Evolutionary conservation across 2,888 invertebrate species (phyloP), one percentile per base, ranked within the genome.

Genomic region (Drosophila diplacantha): DNA sequence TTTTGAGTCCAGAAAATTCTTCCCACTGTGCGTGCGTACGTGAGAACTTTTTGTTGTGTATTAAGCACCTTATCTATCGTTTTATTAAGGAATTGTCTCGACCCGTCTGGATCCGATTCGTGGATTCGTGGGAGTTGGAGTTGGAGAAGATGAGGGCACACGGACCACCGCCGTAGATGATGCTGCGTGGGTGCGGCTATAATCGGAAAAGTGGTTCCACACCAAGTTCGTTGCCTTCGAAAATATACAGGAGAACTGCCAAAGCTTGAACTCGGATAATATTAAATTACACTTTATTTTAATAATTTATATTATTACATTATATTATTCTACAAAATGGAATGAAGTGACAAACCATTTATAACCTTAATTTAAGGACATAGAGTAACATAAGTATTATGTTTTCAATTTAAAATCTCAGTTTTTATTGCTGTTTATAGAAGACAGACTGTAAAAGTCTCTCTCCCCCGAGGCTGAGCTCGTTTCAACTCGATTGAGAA

Each of bases 21-120:
- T 60, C 52, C 44, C 46, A 35, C 44, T 46, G 44, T 46, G 39
- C 35, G 18, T 61, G 20, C 26, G 37, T 41, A 81, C 69, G 78
- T 83, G 79, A 78, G 83, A 81, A 75, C 58, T 55, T 71, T 67
- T 75, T 59, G 59, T 59, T 59, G 75, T 71, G 65, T 73, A 66
- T 74, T 60, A 74, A 71, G 79, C 79, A 60, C 68, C 71, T 78
- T 78, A 72, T 75, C 75, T 63, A 64, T 64, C 60, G 74, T 68
- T 72, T 59, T 72, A 77, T 74, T 75, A 66, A 62, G 62, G 74
- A 74, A 82, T 68, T 68, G 74, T 72, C 65, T 56, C 46, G 66
- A 79, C 66, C 60, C 78, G 51, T 52, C 54, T 46, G 61, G 59
- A 62, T 60, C 47, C 61, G 39, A 47, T 62, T 47, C 50, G 49